Conservation (phyloP, 2,113 vertebrate genomes). For the Odocoileus hemionus region DNA sequence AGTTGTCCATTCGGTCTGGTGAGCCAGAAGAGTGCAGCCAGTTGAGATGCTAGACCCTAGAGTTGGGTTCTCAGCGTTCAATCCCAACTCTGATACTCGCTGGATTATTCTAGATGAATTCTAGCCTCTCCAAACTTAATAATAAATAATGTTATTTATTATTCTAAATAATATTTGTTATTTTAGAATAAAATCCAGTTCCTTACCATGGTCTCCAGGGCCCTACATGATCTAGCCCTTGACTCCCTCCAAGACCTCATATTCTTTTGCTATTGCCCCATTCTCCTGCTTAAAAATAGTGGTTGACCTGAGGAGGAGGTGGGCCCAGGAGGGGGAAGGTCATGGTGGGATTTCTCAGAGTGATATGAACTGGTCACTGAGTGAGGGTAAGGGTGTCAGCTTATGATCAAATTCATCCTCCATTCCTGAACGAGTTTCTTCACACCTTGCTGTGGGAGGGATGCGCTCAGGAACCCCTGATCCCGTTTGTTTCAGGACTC, state of each 20-base stretch:
- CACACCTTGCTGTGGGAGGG: neutral
- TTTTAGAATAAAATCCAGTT: neutral
- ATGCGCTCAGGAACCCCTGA: neutral
- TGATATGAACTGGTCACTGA: neutral
- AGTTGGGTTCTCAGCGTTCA: neutral
- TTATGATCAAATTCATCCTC: neutral
- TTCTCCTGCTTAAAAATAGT: neutral
- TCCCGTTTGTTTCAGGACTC: neutral
- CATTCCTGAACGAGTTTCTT: neutral
- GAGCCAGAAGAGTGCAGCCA: neutral
- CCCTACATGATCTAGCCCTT: neutral
- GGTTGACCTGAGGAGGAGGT: neutral
- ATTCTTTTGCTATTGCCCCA: neutral
- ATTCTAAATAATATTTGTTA: neutral
- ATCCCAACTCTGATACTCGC: neutral
- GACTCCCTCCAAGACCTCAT: neutral
- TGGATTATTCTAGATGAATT: neutral
- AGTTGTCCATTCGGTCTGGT: neutral
- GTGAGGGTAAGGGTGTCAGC: neutral
- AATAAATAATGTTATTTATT: neutral
- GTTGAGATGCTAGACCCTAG: neutral
- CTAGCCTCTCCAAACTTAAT: neutral
- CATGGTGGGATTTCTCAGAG: neutral
- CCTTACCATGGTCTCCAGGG: neutral
- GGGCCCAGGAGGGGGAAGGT: rapidly evolving